Percentiles rank a stretch among this genome's conserved stretches.
Conservation (phyloP, 35 echinoderm and acorn worm species). For the Heliocidaris erythrogramma region DNA sequence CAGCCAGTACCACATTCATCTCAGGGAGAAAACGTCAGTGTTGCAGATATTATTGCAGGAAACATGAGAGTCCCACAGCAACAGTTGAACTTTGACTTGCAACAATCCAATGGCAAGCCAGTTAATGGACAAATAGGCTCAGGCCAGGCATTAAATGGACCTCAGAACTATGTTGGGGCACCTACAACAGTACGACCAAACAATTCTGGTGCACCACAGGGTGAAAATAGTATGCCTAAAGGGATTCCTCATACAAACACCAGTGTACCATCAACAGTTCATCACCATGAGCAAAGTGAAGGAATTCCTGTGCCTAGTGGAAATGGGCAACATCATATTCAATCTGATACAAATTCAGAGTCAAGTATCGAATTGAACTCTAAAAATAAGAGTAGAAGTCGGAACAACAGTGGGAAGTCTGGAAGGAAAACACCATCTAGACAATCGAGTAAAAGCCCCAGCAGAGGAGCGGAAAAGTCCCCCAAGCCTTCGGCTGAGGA, state of each 20-base stretch:
- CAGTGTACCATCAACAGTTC: neutral
- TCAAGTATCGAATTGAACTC: slow-evolving; percentile 42
- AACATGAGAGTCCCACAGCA: slow-evolving; percentile 42
- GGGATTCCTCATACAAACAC: neutral
- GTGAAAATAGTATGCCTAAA: neutral
- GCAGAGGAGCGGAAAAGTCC: slow-evolving; percentile 23
- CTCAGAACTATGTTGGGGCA: slow-evolving; percentile 1
- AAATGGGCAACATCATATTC: neutral
- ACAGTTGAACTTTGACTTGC: slow-evolving; percentile 8
- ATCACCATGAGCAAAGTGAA: neutral
- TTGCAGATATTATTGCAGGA: slow-evolving; percentile 37
- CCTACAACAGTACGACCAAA: neutral
- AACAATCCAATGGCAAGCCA: neutral
- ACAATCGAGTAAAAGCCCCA: slow-evolving; percentile 48
- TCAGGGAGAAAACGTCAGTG: slow-evolving; percentile 34
- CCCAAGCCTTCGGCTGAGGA: slow-evolving; percentile 31
- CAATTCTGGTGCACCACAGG: neutral
- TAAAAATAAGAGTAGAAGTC: slow-evolving; percentile 35
- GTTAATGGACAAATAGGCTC: slow-evolving; percentile 13
- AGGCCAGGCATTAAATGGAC: neutral
- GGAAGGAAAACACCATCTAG: slow-evolving; percentile 21
- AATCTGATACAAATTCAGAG: slow-evolving; percentile 34
- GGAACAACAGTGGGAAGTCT: slow-evolving; percentile 27
- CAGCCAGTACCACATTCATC: slow-evolving; percentile 35
- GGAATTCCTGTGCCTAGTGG: neutral